Percentiles rank a stretch among this genome's conserved stretches.
These are phyloP conservation scores for Serinus canaria DNA, from an alignment of 2,113 vertebrate species.

Conservation along the genomic window DNA sequence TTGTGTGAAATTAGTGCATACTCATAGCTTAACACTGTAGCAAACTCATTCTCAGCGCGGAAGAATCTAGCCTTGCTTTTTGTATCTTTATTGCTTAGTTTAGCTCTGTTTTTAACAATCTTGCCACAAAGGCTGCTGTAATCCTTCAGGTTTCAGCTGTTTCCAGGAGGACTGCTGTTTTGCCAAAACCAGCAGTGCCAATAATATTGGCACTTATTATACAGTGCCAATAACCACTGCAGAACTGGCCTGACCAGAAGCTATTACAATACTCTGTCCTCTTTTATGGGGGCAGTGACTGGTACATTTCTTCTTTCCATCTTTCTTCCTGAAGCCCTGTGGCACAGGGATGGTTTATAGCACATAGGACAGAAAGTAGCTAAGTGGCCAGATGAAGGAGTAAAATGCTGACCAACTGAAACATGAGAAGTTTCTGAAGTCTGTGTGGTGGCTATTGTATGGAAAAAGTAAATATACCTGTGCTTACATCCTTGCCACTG, in stretches of 20 bases:
- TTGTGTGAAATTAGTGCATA: background rate
- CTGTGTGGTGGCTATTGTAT: background rate
- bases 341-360: background rate
- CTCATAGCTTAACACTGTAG: background rate
- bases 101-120: background rate
- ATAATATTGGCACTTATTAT: too few species aligned
- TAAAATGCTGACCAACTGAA: background rate
- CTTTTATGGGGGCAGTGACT: background rate
- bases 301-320: background rate
- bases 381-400: background rate
- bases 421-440: background rate
- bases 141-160: background rate
- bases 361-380: rapidly evolving
- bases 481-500: background rate
- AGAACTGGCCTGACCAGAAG: background rate
- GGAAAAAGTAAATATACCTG: background rate
- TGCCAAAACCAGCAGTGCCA: too few species aligned
- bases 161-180: background rate
- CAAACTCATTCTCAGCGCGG: background rate
- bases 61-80: background rate
- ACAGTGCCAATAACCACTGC: background rate
- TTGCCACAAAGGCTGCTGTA: background rate
- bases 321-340: background rate
- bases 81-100: background rate
- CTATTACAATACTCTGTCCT: background rate